Base-by-base conservation (phyloP, 2,888 invertebrate genomes). In the Drosophila mettleri region DNA sequence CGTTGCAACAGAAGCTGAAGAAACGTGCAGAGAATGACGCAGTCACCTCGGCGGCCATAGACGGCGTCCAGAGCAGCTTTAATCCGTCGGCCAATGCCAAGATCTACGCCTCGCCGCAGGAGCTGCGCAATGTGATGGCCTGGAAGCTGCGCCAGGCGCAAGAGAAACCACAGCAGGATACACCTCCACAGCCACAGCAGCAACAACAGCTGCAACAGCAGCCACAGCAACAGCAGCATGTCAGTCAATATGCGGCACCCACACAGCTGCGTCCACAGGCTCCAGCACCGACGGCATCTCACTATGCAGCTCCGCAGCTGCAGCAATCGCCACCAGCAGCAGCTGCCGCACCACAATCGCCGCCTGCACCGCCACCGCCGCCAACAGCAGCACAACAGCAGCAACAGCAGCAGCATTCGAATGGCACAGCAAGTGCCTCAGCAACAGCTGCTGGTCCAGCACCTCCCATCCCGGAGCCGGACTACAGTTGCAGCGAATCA, bases 401-500 rank as follows among this genome's bases (percentile, higher is more conserved):
- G 84, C 74, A 41, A 3, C 41, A 74, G 55, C 61, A 74, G 38
- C 71, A 92, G 24, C 58, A 67, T 24, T 16, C 61, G 9, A 68
- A 61, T 51, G 45, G 60, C 51, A 69, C 62, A 46, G 36, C n/a
- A 12, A 66, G 38, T 41, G 29, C 59, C 39, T 31, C 74, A 83
- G 64, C 71, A 72, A 64, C 77, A 71, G 80, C 71, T 76, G 71
- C 75, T 38, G 82, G 88, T 12, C 86, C 89, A 10, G 94, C 94
- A 1, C 96, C 97, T 9, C 96, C 97, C n/a, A 97, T 97, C 80
- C 97, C 97, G 0, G 97, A 97, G 89, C 97, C 97, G 0, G 97
- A 97, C 92, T 97, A 97, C 93, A 97, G 97, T 91, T 95, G 97
- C 92, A 97, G 96, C 73, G 97, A 97, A 90, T 96, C 96, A 0